Conservation (phyloP, 2,113 vertebrate genomes). For the Syngnathus floridae region DNA sequence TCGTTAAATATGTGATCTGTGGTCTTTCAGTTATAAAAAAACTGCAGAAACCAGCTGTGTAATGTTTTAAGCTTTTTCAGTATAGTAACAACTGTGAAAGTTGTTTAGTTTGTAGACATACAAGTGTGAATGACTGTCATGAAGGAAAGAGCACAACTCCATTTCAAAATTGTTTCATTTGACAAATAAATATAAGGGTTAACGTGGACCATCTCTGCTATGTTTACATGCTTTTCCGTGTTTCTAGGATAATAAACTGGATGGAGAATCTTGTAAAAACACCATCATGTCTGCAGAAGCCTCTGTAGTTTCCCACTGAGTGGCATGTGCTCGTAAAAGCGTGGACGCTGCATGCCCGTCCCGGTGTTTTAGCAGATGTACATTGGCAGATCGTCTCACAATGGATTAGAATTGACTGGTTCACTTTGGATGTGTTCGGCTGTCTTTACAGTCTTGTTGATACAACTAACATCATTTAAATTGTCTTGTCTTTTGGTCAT, state of each 20-base stretch:
- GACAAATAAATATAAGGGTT: neutral
- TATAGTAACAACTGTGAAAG: neutral
- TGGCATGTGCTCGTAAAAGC: slow-evolving; percentile 12
- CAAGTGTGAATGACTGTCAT: slow-evolving; percentile 8
- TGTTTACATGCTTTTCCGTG: slow-evolving; percentile 19
- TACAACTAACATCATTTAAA: slow-evolving; percentile 67
- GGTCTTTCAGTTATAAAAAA: neutral
- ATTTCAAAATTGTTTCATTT: slow-evolving; percentile 13
- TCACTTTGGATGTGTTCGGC: slow-evolving; percentile 49
- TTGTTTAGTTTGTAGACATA: neutral
- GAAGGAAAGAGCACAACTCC: slow-evolving; percentile 11
- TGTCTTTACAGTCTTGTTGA: slow-evolving; percentile 52
- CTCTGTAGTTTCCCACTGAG: slow-evolving; percentile 17
- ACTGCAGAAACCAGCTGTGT: neutral
- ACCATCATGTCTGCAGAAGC: slow-evolving; percentile 8
- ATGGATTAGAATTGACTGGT: slow-evolving; percentile 23
- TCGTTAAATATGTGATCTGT: neutral
- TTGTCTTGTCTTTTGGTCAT: slow-evolving; percentile 62
- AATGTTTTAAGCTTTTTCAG: neutral
- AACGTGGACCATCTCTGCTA: neutral
- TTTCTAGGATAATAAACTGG: slow-evolving; percentile 8
- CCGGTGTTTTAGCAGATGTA: slow-evolving; percentile 10
- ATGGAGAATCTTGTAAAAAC: slow-evolving; percentile 19
- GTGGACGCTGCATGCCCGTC: slow-evolving; percentile 1
- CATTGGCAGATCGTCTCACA: slow-evolving; percentile 29